phyloP scores from a whole-genome alignment of 2,888 invertebrate species.

The Lamproptera curius region DNA sequence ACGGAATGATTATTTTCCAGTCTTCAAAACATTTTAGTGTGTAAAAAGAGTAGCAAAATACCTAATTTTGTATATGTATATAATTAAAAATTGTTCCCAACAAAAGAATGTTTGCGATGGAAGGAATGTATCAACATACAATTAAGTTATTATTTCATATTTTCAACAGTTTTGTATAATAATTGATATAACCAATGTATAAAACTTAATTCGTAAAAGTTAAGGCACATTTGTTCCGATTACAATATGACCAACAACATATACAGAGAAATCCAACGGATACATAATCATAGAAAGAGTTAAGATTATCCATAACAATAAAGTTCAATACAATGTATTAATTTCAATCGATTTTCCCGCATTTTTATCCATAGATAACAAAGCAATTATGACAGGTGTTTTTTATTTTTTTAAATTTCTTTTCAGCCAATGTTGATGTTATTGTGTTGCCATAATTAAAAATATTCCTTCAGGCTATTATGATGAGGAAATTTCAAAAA shows the following conservation, averaged over 20 bases:
- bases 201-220: neutral
- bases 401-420: neutral
- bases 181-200: neutral
- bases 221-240: neutral
- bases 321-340: neutral
- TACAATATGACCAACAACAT: neutral
- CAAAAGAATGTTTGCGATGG: neutral
- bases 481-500: neutral
- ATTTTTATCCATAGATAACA: neutral
- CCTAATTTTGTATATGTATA: neutral
- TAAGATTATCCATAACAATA: neutral
- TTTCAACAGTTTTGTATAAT: neutral
- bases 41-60: too few relatives aligned
- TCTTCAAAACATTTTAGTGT: too few relatives aligned
- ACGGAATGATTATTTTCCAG: neutral
- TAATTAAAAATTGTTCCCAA: neutral
- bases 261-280: neutral
- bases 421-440: too few relatives aligned
- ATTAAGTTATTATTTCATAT: neutral
- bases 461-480: neutral
- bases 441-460: neutral
- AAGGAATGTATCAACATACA: slow-evolving; percentile 3
- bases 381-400: neutral
- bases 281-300: neutral
- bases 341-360: neutral